Base-by-base conservation (phyloP, 2,888 invertebrate genomes). In the Hypolimnas misippus region DNA sequence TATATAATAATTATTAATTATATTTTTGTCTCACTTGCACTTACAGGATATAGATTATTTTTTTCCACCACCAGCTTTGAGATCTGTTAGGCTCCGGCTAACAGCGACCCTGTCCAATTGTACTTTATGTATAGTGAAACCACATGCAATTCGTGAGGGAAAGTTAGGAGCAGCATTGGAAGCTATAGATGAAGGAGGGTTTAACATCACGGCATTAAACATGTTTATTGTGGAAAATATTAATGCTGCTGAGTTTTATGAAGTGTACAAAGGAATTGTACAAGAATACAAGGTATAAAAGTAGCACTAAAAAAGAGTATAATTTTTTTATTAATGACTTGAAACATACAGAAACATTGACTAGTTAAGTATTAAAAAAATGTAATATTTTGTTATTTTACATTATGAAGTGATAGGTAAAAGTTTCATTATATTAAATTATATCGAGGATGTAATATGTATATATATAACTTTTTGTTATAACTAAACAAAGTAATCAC, bases 231-330 rank as follows among this genome's bases (percentile, higher is more conserved):
- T 98, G 73, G 96, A 96, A 73, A 94, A 95, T 66, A 93, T 95
- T 0, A 96, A 97, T 82, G 97, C 97, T 4, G 96, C 97, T 73
- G 98, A 98, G 82, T 98, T 98, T 87, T 95, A 96, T 77, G 98
- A 98, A 88, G 96, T 98, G 3, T 98, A 98, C 83, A 97, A 97
- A 81, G 98, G 97, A 1, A 96, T 97, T 56, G 93, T 97, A 38
- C 94, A 95, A 0, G 97, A 97, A 75, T 96, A 95, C 79, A 93
- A 94, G 81, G 96, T 95, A 77, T 7, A 12, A 21, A 12, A 1
- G n/a, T 12, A 3, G 21, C 17, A 21, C 3, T 40, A 3, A 46
- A 46, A 21, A 10, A 75, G 83, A 74, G 16, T 35, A 8, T 16
- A 14, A 25, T 10, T 33, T 16, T 19, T 5, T 21, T 14, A 31